Percentiles rank a stretch among this genome's conserved stretches.
These are phyloP conservation scores for Thalpophila matura DNA, from an alignment of 2,888 invertebrate genomes.

Conservation along the genomic window DNA sequence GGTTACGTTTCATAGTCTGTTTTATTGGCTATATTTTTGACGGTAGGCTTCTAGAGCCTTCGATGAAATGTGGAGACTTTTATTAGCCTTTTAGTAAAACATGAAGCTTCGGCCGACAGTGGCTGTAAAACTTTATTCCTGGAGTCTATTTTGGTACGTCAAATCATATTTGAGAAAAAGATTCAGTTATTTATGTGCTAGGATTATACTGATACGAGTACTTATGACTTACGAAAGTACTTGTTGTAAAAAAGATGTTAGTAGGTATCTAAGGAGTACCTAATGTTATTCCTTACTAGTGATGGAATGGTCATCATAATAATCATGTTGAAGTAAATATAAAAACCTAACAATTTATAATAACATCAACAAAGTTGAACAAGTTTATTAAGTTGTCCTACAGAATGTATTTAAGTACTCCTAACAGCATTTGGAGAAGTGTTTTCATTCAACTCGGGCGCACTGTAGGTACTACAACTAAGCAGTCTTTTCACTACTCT, in stretches of 20 bases:
- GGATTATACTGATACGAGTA: conserved; percentile 18
- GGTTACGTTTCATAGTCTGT: conserved; percentile 49
- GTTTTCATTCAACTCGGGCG: conserved; percentile 68
- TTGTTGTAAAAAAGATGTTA: conserved; percentile 5
- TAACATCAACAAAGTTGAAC: conserved; percentile 11
- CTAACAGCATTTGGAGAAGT: conserved; percentile 61
- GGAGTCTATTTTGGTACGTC: conserved; percentile 36
- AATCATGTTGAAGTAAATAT: neutral
- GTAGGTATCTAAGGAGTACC: neutral
- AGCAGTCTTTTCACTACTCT: conserved; percentile 70
- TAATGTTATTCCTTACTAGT: neutral
- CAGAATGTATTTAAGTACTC: conserved; percentile 54
- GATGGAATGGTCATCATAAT: neutral
- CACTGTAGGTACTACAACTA: conserved; percentile 66
- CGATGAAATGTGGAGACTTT: conserved; percentile 42
- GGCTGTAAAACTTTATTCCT: conserved; percentile 44
- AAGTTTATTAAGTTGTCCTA: conserved; percentile 30
- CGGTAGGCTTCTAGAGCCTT: conserved; percentile 34
- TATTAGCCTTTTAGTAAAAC: conserved; percentile 55
- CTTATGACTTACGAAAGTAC: neutral
- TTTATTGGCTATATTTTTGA: conserved; percentile 55
- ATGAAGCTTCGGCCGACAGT: conserved; percentile 43
- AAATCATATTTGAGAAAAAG: conserved; percentile 14
- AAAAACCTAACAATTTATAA: neutral
- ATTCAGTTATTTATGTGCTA: conserved; percentile 19